Conservation (phyloP, 2,888 invertebrate species). For the Acanthosepion lycidas region DNA sequence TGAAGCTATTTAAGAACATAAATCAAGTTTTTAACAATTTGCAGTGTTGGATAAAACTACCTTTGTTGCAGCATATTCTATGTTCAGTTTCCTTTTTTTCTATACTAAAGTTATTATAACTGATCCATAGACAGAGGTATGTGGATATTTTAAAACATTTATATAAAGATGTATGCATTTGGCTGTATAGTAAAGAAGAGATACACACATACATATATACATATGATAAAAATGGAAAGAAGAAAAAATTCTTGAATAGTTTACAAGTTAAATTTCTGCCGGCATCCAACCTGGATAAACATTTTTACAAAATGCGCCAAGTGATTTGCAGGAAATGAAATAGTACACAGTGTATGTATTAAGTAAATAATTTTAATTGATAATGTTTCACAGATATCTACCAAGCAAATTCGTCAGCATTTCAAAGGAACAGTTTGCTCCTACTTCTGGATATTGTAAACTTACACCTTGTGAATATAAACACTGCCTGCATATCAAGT, state of each 20-base stretch:
- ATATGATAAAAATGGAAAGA: neutral
- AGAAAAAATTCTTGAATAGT: neutral
- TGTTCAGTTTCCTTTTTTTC: too few species aligned
- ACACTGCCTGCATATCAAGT: slow-evolving; percentile 21
- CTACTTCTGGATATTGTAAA: neutral
- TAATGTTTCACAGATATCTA: slow-evolving; percentile 12
- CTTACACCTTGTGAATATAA: slow-evolving; percentile 33
- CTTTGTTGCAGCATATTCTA: too few species aligned
- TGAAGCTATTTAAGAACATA: too few species aligned
- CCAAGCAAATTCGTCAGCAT: neutral
- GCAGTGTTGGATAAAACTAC: too few species aligned
- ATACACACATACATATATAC: too few species aligned
- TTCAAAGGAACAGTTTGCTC: neutral
- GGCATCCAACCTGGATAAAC: slow-evolving; percentile 33
- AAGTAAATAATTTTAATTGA: slow-evolving; percentile 33
- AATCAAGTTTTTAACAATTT: too few species aligned
- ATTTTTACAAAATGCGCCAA: neutral
- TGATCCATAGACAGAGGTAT: too few species aligned
- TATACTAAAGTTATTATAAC: too few species aligned
- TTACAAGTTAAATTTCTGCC: neutral
- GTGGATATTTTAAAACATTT: too few species aligned
- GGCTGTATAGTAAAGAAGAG: too few species aligned
- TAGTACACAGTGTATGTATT: slow-evolving; percentile 6
- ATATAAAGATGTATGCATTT: too few species aligned
- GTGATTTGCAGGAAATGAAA: slow-evolving; percentile 5